Percentiles rank a stretch among this genome's conserved stretches.
Conservation (phyloP, 2,113 vertebrate genomes). For the Lamprologus speciosus region DNA sequence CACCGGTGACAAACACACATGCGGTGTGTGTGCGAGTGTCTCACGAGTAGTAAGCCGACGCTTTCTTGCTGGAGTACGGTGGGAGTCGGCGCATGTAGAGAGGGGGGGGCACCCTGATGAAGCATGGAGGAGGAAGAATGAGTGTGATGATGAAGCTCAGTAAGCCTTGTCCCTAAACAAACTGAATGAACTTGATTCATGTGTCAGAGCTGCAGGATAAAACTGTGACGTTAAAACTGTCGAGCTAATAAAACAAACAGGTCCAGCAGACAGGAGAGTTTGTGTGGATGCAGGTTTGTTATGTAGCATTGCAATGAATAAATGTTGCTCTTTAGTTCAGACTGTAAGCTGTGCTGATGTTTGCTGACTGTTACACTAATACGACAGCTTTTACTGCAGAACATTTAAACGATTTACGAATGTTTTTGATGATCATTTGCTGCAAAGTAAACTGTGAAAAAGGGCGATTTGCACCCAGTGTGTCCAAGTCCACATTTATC, state of each 20-base stretch:
- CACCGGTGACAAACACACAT: slow-evolving; percentile 53
- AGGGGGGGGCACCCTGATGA: slow-evolving; percentile 64
- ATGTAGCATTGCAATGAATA: rapidly evolving
- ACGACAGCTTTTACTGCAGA: neutral
- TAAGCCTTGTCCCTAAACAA: neutral
- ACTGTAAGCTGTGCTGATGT: rapidly evolving
- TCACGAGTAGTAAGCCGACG: slow-evolving; percentile 61
- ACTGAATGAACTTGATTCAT: neutral
- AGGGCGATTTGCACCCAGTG: rapidly evolving
- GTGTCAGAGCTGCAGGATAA: rapidly evolving
- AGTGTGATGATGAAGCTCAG: slow-evolving; percentile 3
- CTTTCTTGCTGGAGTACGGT: slow-evolving; percentile 60
- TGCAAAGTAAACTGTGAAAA: neutral
- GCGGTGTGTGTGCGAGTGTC: neutral
- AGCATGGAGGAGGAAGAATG: slow-evolving; percentile 60
- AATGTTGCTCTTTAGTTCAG: rapidly evolving
- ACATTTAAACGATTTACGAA: neutral
- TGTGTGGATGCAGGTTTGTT: neutral
- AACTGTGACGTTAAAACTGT: rapidly evolving
- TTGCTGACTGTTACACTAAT: neutral
- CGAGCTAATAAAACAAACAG: too few relatives aligned
- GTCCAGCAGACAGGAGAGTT: neutral
- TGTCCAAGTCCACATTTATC: neutral
- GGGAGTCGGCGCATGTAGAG: slow-evolving; percentile 46
- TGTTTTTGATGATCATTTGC: neutral